phyloP scores from a whole-genome alignment of 2,113 vertebrate species.

The Pygathrix nemaeus region DNA sequence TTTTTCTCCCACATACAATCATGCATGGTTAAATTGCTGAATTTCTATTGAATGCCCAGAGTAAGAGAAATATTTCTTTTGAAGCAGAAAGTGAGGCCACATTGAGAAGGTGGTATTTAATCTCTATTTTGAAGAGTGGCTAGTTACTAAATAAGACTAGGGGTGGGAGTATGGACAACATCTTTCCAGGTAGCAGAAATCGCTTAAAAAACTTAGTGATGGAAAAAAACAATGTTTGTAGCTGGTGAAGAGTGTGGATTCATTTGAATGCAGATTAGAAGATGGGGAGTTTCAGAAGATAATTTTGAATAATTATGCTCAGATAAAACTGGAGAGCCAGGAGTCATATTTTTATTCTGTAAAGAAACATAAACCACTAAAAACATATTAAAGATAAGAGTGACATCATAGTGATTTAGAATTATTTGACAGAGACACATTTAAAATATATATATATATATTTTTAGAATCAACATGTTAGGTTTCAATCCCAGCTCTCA shows the following conservation, averaged over 20 bases:
- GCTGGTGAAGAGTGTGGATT: not conserved
- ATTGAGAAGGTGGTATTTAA: not conserved
- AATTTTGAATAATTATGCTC: constrained; percentile 4
- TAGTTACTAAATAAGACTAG: not conserved
- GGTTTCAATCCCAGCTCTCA: not conserved
- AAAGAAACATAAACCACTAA: not conserved
- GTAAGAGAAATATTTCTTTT: not conserved
- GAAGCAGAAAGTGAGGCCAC: not conserved
- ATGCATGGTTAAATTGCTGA: not conserved
- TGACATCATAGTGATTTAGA: not conserved
- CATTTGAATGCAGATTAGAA: not conserved
- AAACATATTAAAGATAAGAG: not conserved
- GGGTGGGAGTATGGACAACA: accelerated
- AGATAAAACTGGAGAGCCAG: not conserved
- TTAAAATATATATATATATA: not conserved
- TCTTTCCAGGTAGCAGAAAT: not conserved
- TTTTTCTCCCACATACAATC: not conserved
- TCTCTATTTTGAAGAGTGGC: not conserved
- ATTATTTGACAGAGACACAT: not conserved
- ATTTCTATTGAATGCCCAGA: not conserved
- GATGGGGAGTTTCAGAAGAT: not conserved
- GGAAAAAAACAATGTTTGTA: not conserved
- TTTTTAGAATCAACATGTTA: not conserved
- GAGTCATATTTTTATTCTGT: not conserved
- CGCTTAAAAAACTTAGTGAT: not conserved